Evolutionary conservation across 2,797 vertebrate species (phyloP).

Genomic region (Poeciliopsis presidionis): DNA sequence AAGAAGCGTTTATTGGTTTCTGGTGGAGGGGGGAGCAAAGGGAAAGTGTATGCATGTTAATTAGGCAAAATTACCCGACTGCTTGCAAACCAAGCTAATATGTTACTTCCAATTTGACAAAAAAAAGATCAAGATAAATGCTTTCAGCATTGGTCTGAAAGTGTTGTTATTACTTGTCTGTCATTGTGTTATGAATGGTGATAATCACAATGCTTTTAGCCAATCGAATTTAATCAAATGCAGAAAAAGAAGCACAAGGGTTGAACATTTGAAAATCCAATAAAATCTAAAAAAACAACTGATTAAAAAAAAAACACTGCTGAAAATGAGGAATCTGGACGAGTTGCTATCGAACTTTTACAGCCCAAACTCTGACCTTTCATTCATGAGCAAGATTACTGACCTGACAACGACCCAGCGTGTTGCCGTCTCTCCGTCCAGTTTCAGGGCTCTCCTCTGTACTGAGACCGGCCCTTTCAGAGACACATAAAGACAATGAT

Average conservation of each 20-base stretch:
- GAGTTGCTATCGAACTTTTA: neutral
- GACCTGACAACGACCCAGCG: neutral
- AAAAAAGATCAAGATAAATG: conserved; percentile 40
- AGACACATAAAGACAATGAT: too few species aligned
- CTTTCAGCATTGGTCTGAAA: conserved; percentile 48
- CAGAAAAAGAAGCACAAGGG: neutral
- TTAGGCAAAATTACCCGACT: conserved; percentile 77
- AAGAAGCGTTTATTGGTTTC: conserved; percentile 71
- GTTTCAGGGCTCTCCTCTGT: too few species aligned
- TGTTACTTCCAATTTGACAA: conserved; percentile 62
- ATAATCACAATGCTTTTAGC: conserved; percentile 26
- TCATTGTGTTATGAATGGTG: conserved; percentile 51
- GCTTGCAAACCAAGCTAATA: conserved; percentile 71
- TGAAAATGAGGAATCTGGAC: neutral
- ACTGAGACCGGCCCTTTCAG: too few species aligned
- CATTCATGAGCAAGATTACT: neutral
- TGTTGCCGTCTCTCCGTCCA: too few species aligned
- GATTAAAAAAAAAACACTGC: neutral
- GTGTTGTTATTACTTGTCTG: conserved; percentile 32
- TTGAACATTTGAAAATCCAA: neutral
- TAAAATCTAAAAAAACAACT: neutral
- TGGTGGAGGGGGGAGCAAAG: conserved; percentile 63
- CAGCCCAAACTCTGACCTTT: neutral
- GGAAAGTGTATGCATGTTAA: conserved; percentile 75
- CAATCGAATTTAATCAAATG: conserved; percentile 41